Percentiles rank a stretch among this genome's conserved stretches.
Evolutionary conservation across 53 echinoderm and acorn worm genomes (phyloP).

Genomic region (Henricia sp.): DNA sequence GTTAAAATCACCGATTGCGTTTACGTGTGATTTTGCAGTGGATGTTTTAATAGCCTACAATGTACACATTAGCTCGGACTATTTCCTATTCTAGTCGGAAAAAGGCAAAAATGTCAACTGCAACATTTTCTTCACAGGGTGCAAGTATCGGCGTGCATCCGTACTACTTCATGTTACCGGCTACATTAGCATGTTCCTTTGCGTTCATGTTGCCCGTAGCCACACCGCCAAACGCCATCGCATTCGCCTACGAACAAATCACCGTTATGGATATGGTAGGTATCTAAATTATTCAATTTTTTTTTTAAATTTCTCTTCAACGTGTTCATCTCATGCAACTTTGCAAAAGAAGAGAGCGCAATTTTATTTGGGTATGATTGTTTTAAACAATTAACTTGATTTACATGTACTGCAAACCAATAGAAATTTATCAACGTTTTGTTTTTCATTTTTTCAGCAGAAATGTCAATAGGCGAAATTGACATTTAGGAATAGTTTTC

Average conservation of each 20-base stretch:
- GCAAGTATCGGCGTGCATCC: constrained; percentile 96
- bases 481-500: no score
- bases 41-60: not conserved
- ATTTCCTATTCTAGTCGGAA: not conserved
- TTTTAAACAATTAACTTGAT: no score
- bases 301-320: not conserved
- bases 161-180: constrained; percentile 90
- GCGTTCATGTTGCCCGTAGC: constrained; percentile 99
- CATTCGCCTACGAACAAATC: constrained; percentile 88
- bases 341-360: no score
- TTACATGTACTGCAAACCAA: not conserved
- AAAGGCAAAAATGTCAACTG: no score
- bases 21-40: no score
- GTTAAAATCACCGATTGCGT: no score
- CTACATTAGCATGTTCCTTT: constrained; percentile 89
- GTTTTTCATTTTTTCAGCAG: no score
- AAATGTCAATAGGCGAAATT: no score
- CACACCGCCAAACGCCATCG: constrained; percentile 97
- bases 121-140: constrained; percentile 73
- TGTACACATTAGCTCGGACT: not conserved
- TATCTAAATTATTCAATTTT: not conserved
- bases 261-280: constrained; percentile 90
- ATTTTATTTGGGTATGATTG: no score
- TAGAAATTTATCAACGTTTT: not conserved
- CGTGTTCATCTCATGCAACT: no score